Evolutionary conservation across 2,113 vertebrate species (phyloP).

Genomic region (Syngnathus typhle): DNA sequence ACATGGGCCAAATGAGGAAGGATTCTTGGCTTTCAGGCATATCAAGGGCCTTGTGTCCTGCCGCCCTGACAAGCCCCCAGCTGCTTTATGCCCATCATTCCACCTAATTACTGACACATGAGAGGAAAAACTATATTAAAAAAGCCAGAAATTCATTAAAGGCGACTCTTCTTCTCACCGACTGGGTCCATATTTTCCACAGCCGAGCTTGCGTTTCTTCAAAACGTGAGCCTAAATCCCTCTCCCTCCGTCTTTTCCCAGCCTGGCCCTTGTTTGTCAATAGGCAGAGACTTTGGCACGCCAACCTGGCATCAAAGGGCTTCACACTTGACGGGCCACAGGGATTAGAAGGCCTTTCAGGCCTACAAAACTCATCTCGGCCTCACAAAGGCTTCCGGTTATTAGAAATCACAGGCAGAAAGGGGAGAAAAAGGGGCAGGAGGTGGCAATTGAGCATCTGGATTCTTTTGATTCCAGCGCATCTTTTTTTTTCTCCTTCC

Average conservation of each 20-base stretch:
- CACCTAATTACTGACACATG: conserved; percentile 66
- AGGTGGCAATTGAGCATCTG: conserved; percentile 64
- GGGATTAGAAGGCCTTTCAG: conserved; percentile 76
- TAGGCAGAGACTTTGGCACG: conserved; percentile 68
- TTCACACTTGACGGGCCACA: conserved; percentile 77
- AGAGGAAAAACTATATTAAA: conserved; percentile 35
- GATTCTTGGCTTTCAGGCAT: conserved; percentile 64
- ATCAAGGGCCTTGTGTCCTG: conserved; percentile 59
- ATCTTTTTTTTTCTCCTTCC: conserved; percentile 50
- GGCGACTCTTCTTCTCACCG: conserved; percentile 65
- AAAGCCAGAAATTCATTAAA: conserved; percentile 67
- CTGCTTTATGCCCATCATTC: conserved; percentile 63
- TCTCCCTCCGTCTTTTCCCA: conserved; percentile 53
- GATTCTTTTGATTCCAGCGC: conserved; percentile 59
- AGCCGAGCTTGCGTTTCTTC: conserved; percentile 52
- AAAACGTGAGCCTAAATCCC: conserved; percentile 42
- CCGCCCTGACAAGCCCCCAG: conserved; percentile 57
- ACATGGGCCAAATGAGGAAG: conserved; percentile 69
- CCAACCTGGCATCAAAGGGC: conserved; percentile 75
- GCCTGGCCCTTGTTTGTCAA: conserved; percentile 73
- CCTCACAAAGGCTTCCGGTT: conserved; percentile 72
- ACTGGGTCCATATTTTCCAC: conserved; percentile 65
- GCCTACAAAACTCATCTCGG: conserved; percentile 68
- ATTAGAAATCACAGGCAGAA: conserved; percentile 67
- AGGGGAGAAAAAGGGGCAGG: conserved; percentile 53